These are phyloP conservation scores for Pseudochirops cupreus DNA, from an alignment of 2,797 vertebrate genomes.

Conservation along the genomic window DNA sequence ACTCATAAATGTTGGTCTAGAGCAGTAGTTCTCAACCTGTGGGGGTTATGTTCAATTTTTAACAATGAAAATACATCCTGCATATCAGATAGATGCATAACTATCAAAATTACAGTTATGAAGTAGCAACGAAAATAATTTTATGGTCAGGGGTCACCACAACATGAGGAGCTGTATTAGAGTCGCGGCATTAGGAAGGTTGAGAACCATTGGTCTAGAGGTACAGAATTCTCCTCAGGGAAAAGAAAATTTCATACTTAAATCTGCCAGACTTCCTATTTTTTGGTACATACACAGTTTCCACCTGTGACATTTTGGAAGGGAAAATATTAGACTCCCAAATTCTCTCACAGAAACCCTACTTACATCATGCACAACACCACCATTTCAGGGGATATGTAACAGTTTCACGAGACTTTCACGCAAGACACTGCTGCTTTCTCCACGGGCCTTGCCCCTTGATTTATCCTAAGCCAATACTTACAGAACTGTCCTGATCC, in stretches of 20 bases:
- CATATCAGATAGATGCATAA: no score
- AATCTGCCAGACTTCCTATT: neutral
- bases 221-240: neutral
- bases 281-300: neutral
- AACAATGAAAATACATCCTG: no score
- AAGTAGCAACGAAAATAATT: no score
- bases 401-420: neutral
- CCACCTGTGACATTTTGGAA: neutral
- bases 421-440: neutral
- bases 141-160: no score
- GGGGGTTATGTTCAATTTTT: no score
- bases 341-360: neutral
- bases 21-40: no score
- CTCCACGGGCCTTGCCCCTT: neutral
- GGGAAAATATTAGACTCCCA: neutral
- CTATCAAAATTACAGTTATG: no score
- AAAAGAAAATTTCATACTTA: neutral
- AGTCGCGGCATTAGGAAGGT: no score
- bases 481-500: neutral
- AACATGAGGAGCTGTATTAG: no score
- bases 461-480: neutral
- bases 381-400: neutral
- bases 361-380: neutral
- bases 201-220: neutral
- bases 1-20: neutral